Base-by-base conservation (phyloP, 2,888 invertebrate species). In the Lamproptera curius region DNA sequence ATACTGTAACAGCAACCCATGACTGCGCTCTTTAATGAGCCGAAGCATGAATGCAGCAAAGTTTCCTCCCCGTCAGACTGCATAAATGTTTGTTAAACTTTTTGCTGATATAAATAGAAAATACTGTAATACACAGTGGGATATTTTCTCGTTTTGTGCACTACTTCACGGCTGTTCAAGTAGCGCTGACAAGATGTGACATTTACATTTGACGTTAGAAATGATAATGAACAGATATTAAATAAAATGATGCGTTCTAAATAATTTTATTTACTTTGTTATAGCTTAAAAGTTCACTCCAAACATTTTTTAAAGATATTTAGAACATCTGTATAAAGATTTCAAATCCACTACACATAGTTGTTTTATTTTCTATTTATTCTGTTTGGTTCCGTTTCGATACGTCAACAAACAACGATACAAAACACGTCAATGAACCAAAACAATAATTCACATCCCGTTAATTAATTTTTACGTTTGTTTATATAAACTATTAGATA, bases 1-100 rank as follows among this genome's bases (percentile, higher is more conserved):
- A 92, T 90, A 78, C 92, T 92, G 74, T 92, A 92, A 74, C 92
- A 93, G 76, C 92, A 92, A 62, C 92, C 92, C 92, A 91, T 92
- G 69, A 83, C 82, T 67, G 84, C 79, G 62, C 55, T 83, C 68
- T 78, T 86, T 54, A 86, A 61, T 50, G 83, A 82, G 61, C 77
- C 76, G 78, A 85, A 86, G 77, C 86, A 87, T 82, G 85, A 85
- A 80, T 83, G 84, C 77, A 85, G 65, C 64, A 76, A 59, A 59
- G 68, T 71, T 62, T 82, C 82, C 61, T 82, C 84, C 53, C 78
- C 78, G 72, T 78, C 76, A 53, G 85, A 74, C 84, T 86, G 86
- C 86, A 87, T 87, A 74, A 77, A 76, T 84, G 68, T 78, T 80
- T 76, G 71, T 72, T 71, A 73, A 69, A 70, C 70, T 71, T 60